Conservation (phyloP, 1,140 invertebrate genomes). For the Formica exsecta region DNA sequence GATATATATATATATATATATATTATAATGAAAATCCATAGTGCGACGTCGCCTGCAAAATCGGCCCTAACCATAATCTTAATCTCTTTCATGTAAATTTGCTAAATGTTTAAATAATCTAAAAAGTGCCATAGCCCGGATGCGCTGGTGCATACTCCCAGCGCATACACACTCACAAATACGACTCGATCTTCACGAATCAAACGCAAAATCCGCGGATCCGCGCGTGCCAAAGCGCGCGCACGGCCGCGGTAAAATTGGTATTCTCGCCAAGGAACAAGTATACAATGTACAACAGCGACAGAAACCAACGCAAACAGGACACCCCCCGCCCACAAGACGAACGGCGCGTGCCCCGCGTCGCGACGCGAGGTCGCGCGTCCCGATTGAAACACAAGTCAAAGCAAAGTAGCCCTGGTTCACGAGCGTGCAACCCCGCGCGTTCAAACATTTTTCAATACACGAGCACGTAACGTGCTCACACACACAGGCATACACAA, state of each 20-base stretch:
- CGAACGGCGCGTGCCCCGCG: not conserved
- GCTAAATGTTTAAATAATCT: conserved; percentile 87
- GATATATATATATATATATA: conserved; percentile 41
- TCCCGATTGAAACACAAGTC: conserved; percentile 41
- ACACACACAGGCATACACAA: conserved; percentile 70
- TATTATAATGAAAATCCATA: conserved; percentile 53
- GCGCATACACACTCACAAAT: conserved; percentile 87
- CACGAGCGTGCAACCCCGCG: conserved; percentile 84
- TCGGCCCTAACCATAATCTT: conserved; percentile 85
- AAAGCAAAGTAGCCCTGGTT: conserved; percentile 82
- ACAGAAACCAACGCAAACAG: conserved; percentile 76
- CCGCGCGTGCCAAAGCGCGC: conserved; percentile 35
- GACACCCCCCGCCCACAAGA: not conserved
- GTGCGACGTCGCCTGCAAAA: conserved; percentile 75
- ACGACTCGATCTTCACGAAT: conserved; percentile 86
- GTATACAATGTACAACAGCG: conserved; percentile 70
- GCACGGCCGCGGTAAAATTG: conserved; percentile 78
- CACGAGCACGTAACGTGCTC: conserved; percentile 76
- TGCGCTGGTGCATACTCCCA: conserved; percentile 87
- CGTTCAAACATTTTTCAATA: conserved; percentile 80
- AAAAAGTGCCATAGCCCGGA: conserved; percentile 87
- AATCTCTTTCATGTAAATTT: conserved; percentile 87
- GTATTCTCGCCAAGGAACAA: conserved; percentile 78
- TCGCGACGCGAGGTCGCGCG: not conserved
- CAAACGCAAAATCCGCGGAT: conserved; percentile 79